Base-by-base conservation (phyloP, 2,888 invertebrate genomes). In the Agrotis segetum region DNA sequence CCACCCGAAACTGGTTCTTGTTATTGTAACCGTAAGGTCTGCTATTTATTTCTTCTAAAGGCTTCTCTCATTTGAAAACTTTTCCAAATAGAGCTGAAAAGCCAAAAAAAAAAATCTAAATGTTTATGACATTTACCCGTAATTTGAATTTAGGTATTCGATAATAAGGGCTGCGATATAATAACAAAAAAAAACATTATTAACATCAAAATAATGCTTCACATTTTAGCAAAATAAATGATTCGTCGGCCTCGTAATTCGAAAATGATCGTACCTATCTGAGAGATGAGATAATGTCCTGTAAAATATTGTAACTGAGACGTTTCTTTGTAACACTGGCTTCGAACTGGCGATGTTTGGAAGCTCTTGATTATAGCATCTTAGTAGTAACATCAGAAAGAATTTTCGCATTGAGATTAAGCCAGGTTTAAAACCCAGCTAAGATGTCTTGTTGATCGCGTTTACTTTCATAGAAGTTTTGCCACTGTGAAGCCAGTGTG, bases 1-100 rank as follows among this genome's bases (percentile, higher is more conserved):
- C 74, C 74, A 83, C 70, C 46, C 67, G 21, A 74, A 74, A 79
- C 60, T 71, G 67, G 40, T 74, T 67, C 56, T 79, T 77, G 60
- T 61, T 6, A 0, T 6, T n/a, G 17, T 60, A 46, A 19, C 7
- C 60, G 14, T 77, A 70, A 74, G 52, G 24, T 71, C 59, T 70
- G 69, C 53, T 67, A 64, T 77, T 74, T 81, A 66, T 76, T 71
- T 76, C 24, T 64, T 7, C 24, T 34, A 53, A 34, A 49, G 47
- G 58, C 53, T 68, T 74, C 11, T 58, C 63, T 75, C 44, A 44
- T 68, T 77, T 73, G 61, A 49, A 58, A 49, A 52, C 14, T 34
- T 0, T 34, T 58, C n/a, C n/a, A 60, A 79, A 67, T n/a, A 40
- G 65, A 74, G 63, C 24, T 61, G 29, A 49, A 64, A 63, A 63